A percentile compares a stretch with the other conserved stretches of the same genome.
These are phyloP conservation scores for Phainopepla nitens DNA, from an alignment of 2,113 vertebrate genomes.

Conservation along the genomic window DNA sequence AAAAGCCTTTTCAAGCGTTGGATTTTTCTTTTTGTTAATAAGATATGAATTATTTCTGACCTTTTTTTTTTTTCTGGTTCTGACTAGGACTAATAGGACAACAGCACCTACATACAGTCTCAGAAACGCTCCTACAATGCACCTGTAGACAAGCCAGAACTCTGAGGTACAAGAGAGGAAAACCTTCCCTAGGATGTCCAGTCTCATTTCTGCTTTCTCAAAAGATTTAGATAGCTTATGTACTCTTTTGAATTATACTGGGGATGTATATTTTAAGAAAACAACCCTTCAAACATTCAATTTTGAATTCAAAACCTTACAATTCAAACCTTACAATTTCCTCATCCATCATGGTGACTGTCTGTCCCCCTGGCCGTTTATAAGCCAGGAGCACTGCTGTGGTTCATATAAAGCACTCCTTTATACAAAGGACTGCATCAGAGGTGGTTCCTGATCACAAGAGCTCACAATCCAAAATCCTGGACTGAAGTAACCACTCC, in stretches of 20 bases:
- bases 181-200: neutral
- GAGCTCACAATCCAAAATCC: neutral
- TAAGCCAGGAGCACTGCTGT: neutral
- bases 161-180: neutral
- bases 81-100: neutral
- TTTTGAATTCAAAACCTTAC: too few species aligned
- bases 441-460: neutral
- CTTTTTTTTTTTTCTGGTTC: neutral
- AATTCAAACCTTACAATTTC: neutral
- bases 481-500: neutral
- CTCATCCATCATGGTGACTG: neutral
- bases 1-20: neutral
- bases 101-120: neutral
- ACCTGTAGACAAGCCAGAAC: neutral
- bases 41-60: neutral
- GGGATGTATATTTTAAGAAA: neutral
- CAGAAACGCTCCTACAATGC: neutral
- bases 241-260: neutral
- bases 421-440: neutral
- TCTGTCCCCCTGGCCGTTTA: neutral
- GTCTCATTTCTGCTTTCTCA: neutral
- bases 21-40: neutral
- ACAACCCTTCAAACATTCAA: neutral
- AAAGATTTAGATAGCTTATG: neutral
- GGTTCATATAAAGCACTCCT: neutral